Conservation (phyloP, 64 coral and sea anemone species). For the Pachyseris speciosa region DNA sequence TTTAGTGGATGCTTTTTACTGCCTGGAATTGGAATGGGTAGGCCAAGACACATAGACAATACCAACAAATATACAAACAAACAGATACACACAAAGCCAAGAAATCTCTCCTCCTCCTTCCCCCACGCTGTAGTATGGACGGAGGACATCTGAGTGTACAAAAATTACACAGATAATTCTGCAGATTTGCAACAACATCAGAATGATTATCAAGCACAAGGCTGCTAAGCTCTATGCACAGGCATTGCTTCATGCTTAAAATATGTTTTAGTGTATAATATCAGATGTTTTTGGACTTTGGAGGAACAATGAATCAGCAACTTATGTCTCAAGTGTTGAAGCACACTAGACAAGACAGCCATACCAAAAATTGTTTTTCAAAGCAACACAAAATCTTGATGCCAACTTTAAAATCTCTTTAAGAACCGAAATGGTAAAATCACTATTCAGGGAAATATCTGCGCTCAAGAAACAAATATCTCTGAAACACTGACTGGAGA, state of each 20-base stretch:
- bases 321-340: background rate
- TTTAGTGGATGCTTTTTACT: background rate
- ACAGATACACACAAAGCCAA: background rate
- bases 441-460: too few species aligned
- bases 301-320: constrained; percentile 53
- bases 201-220: constrained; percentile 50
- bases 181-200: constrained; percentile 61
- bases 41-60: background rate
- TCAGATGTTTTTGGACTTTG: constrained; percentile 30
- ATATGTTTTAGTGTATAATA: background rate
- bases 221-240: constrained; percentile 43
- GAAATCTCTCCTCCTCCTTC: constrained; percentile 44
- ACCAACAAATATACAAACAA: constrained; percentile 6
- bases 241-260: constrained; percentile 19
- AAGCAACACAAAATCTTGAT: background rate
- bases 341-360: background rate
- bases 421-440: background rate
- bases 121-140: constrained; percentile 44
- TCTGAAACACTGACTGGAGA: too few species aligned
- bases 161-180: constrained; percentile 56
- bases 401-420: background rate
- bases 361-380: background rate
- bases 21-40: background rate
- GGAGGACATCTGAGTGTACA: constrained; percentile 52
- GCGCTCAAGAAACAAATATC: too few species aligned